A percentile compares a stretch with the other conserved stretches of the same genome.
Conservation (phyloP, 2,113 vertebrate species). For the Lipophrys pholis region DNA sequence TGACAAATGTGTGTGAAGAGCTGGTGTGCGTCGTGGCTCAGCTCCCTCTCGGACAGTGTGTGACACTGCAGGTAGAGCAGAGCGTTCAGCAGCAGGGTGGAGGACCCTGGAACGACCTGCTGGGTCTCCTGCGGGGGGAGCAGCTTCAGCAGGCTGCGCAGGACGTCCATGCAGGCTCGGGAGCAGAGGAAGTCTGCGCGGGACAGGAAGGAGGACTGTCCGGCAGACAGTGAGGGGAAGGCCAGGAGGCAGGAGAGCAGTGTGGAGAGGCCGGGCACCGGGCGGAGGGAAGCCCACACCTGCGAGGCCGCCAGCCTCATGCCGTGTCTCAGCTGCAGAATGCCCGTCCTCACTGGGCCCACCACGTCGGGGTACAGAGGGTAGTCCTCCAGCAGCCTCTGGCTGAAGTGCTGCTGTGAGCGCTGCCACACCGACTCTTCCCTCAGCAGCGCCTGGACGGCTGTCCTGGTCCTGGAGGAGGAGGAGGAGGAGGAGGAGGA, state of each 20-base stretch:
- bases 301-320: slow-evolving; percentile 93
- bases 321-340: slow-evolving; percentile 92
- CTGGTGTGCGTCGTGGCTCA: slow-evolving; percentile 83
- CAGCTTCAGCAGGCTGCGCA: slow-evolving; percentile 85
- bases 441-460: slow-evolving; percentile 86
- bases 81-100: slow-evolving; percentile 88
- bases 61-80: slow-evolving; percentile 91
- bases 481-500: slow-evolving; percentile 21
- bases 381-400: slow-evolving; percentile 88
- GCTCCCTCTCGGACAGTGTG: slow-evolving; percentile 84
- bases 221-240: slow-evolving; percentile 85
- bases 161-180: slow-evolving; percentile 83
- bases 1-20: slow-evolving; percentile 95
- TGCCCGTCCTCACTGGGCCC: slow-evolving; percentile 86
- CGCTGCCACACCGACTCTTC: slow-evolving; percentile 95
- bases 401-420: slow-evolving; percentile 91
- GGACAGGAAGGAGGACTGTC: slow-evolving; percentile 86
- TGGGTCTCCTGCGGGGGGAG: slow-evolving; percentile 63
- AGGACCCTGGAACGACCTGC: slow-evolving; percentile 73
- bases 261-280: slow-evolving; percentile 76
- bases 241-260: slow-evolving; percentile 86
- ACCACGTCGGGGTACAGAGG: slow-evolving; percentile 88
- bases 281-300: slow-evolving; percentile 74
- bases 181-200: slow-evolving; percentile 92
- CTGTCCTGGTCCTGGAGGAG: slow-evolving; percentile 78